These are phyloP conservation scores for Mellilla xanthometata DNA, from an alignment of 2,888 invertebrate genomes.

Conservation along the genomic window DNA sequence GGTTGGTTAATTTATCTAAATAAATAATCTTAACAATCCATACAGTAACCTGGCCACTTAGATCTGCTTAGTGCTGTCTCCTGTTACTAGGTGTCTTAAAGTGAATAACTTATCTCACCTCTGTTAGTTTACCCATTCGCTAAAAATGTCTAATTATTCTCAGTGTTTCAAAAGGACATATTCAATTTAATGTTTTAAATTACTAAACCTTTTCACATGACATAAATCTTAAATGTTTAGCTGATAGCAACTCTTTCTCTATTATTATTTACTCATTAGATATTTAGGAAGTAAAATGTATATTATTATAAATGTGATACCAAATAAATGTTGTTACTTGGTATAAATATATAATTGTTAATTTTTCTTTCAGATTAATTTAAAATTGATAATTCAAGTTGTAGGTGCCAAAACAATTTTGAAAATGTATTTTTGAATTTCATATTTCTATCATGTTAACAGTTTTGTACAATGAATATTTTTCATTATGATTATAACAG, in stretches of 20 bases:
- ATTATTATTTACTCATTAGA: constrained; percentile 23
- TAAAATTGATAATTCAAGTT: constrained; percentile 33
- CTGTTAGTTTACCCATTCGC: no score
- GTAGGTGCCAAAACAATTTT: constrained; percentile 53
- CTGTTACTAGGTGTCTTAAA: no score
- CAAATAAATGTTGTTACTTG: constrained; percentile 39
- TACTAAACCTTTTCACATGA: neutral
- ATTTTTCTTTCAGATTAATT: constrained; percentile 36
- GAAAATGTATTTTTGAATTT: constrained; percentile 33
- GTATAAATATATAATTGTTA: constrained; percentile 13
- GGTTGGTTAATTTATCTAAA: no score
- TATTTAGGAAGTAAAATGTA: constrained; percentile 29
- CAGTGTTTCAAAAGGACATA: no score
- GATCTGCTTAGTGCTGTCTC: no score
- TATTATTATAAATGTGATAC: constrained; percentile 64
- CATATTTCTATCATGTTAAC: constrained; percentile 36
- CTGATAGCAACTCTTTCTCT: no score
- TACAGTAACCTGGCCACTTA: no score
- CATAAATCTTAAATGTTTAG: no score
- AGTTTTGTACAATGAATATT: constrained; percentile 37
- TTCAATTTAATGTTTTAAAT: no score
- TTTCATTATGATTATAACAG: constrained; percentile 6
- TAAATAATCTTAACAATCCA: no score
- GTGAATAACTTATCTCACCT: no score
- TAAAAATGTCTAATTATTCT: no score